A percentile compares a stretch with the other conserved stretches of the same genome.
phyloP scores from a whole-genome alignment of 2,888 invertebrate species.

The Lottia gigantea region DNA sequence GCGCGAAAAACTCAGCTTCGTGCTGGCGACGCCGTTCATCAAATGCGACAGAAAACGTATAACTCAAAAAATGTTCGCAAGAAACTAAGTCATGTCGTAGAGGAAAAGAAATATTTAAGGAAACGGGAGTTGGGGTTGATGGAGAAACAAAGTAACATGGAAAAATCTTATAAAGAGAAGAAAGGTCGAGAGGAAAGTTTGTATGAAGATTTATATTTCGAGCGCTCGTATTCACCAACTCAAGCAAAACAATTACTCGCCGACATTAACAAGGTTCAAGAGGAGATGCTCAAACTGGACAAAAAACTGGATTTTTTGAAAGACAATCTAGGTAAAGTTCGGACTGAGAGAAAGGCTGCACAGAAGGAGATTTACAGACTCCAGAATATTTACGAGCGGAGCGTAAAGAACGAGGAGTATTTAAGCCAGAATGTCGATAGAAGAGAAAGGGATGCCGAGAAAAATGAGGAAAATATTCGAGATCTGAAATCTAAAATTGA shows the following conservation, averaged over 20 bases:
- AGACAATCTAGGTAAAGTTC: slow-evolving; percentile 35
- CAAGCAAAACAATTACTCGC: slow-evolving; percentile 29
- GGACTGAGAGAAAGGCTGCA: slow-evolving; percentile 39
- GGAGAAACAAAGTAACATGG: slow-evolving; percentile 37
- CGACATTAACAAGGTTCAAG: slow-evolving; percentile 36
- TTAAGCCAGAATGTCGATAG: slow-evolving; percentile 18
- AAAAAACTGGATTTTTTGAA: slow-evolving; percentile 34
- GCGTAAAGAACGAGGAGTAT: slow-evolving; percentile 17
- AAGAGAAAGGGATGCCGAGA: slow-evolving; percentile 19
- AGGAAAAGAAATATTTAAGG: slow-evolving; percentile 34
- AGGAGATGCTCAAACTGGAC: slow-evolving; percentile 40
- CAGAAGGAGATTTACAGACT: slow-evolving; percentile 48
- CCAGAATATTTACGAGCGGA: slow-evolving; percentile 28
- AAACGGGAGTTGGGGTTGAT: slow-evolving; percentile 38
- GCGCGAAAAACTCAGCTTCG: slow-evolving; percentile 35
- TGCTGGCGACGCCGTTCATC: slow-evolving; percentile 37
- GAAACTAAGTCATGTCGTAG: slow-evolving; percentile 29
- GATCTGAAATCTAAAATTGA: slow-evolving; percentile 40
- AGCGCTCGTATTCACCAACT: slow-evolving; percentile 32
- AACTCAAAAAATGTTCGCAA: slow-evolving; percentile 36
- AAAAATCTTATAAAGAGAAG: slow-evolving; percentile 35
- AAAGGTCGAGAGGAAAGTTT: slow-evolving; percentile 35
- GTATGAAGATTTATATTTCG: slow-evolving; percentile 28
- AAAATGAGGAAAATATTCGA: slow-evolving; percentile 26
- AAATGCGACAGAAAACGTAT: slow-evolving; percentile 27